Evolutionary conservation across 2,888 invertebrate genomes (phyloP), one percentile per base, ranked within the genome.

Genomic region (Drosophila falleni): DNA sequence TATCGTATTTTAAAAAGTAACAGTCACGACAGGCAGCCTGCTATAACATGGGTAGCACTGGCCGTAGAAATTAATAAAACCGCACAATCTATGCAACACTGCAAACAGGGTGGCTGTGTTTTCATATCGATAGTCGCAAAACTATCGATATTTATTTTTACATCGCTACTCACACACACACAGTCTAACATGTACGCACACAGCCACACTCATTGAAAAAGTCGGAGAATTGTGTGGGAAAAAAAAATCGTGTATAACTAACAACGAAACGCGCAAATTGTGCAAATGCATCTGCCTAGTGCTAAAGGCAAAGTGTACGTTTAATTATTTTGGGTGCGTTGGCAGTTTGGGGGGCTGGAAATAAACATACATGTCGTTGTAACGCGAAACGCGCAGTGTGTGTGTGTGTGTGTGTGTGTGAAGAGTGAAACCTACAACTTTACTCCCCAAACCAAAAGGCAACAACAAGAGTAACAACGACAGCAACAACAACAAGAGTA

Each of bases 381-480:
- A 76, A 72, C 61, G 77, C 63, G 47, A 69, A 76, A 46, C 46
- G 62, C 63, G 46, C 26, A 44, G 42, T 67, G 55, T 72, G 81
- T 23, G 3, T 70, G 81, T 61, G 79, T 75, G 41, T 71, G 54
- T 71, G 81, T 70, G 85, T 64, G 82, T 76, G 74, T 74, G 78
- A 89, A 78, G 81, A 84, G 78, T 85, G 78, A 87, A 81, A 82
- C 81, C 83, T 80, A 88, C 80, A 82, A 87, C 78, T 77, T 80
- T 78, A 78, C 85, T 78, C 89, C 82, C 81, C 80, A 82, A 82
- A 61, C 35, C 74, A 68, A 71, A 75, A 71, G 66, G 69, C 76
- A 71, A 37, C 68, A 56, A 37, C 74, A 80, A 55, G 80, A 80
- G 49, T 63, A 66, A 61, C 78, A 83, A 49, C 71, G 71, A 54